These are phyloP conservation scores for Encarsia formosa DNA, from an alignment of 2,888 invertebrate genomes.

Conservation along the genomic window DNA sequence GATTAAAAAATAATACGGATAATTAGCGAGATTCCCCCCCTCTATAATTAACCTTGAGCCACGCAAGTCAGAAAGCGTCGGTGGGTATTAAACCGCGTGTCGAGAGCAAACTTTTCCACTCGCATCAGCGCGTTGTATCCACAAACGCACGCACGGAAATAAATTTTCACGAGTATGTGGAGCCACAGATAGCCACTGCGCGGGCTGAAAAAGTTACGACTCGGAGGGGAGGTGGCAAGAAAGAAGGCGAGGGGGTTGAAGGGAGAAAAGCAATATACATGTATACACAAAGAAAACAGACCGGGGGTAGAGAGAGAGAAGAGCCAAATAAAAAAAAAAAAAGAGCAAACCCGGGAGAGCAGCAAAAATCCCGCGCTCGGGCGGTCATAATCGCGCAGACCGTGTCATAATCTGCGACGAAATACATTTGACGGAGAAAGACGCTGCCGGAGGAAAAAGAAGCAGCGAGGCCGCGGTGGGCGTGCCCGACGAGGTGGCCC, in stretches of 20 bases:
- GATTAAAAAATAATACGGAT: too few species aligned
- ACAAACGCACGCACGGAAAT: background rate
- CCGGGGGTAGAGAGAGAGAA: background rate
- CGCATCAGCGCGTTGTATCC: background rate
- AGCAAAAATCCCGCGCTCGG: slow-evolving; percentile 33
- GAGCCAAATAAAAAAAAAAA: slow-evolving; percentile 6
- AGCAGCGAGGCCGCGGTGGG: background rate
- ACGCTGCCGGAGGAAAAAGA: background rate
- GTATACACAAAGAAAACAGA: too few species aligned
- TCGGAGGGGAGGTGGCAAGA: slow-evolving; percentile 5
- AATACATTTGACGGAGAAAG: slow-evolving; percentile 47
- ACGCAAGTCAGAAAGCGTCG: slow-evolving; percentile 1
- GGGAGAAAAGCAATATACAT: slow-evolving; percentile 20
- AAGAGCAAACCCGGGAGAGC: slow-evolving; percentile 21
- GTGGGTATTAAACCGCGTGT: slow-evolving; percentile 4
- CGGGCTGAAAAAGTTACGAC: slow-evolving; percentile 26
- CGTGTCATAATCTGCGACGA: slow-evolving; percentile 52
- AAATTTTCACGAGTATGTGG: background rate
- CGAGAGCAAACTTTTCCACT: slow-evolving; percentile 17
- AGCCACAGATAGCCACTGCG: slow-evolving; percentile 4
- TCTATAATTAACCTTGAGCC: slow-evolving; percentile 10
- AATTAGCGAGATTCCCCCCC: background rate
- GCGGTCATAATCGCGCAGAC: slow-evolving; percentile 51
- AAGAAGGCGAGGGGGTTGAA: slow-evolving; percentile 25
- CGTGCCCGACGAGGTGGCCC: background rate